Evolutionary conservation across 2,888 invertebrate genomes (phyloP).

Genomic region (Diloba caeruleocephala): DNA sequence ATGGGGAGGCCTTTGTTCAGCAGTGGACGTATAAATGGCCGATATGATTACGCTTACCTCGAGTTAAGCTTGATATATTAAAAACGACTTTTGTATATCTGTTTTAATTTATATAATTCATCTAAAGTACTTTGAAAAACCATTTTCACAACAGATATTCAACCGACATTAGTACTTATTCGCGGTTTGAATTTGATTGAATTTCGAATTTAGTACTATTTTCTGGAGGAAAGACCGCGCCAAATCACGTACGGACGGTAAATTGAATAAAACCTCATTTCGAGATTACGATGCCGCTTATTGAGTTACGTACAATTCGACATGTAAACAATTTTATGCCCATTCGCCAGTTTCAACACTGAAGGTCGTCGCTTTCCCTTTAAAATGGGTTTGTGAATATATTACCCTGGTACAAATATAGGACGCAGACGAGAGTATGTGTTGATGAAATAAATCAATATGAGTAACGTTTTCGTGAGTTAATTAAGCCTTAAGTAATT

Average conservation of each 20-base stretch:
- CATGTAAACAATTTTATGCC: conserved; percentile 73
- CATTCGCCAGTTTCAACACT: conserved; percentile 49
- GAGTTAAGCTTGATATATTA: no score
- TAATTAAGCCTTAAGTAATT: conserved; percentile 23
- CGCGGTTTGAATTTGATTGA: conserved; percentile 49
- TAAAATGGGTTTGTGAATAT: conserved; percentile 24
- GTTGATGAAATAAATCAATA: conserved; percentile 25
- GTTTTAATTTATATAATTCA: no score
- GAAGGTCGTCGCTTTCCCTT: conserved; percentile 48
- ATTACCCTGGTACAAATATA: conserved; percentile 2
- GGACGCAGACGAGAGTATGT: not conserved
- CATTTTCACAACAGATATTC: conserved; percentile 16
- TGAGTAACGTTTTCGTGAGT: conserved; percentile 13
- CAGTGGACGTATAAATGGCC: no score
- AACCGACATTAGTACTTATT: conserved; percentile 35
- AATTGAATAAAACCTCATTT: conserved; percentile 80
- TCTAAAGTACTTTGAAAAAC: conserved; percentile 7
- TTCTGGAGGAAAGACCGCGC: conserved; percentile 62
- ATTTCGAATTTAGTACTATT: conserved; percentile 67
- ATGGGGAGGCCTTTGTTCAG: no score
- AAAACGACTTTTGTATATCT: no score
- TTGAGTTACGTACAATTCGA: conserved; percentile 69
- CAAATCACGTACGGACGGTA: conserved; percentile 79
- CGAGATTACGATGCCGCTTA: conserved; percentile 72
- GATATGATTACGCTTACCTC: no score